Evolutionary conservation across 2,888 invertebrate species (phyloP), one percentile per base, ranked within the genome.

Genomic region (Drosophila anomelani): DNA sequence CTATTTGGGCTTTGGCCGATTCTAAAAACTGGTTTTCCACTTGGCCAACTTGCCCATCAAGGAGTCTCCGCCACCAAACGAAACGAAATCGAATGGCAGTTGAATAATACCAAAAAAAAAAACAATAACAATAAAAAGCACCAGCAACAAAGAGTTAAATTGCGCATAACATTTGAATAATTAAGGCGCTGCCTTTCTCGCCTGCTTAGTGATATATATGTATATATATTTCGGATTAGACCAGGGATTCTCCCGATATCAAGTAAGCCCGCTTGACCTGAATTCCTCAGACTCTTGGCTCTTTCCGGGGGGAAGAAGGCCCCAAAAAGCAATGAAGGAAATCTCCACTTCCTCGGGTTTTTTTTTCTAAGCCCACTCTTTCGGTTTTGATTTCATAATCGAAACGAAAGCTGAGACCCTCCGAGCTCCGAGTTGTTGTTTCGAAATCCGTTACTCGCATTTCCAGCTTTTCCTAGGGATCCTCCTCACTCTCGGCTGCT

Each of bases 11-110:
- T 77, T 74, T 75, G 44, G 66, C 34, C 66, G 32, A 75, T 67
- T 60, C 55, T 61, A 49, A 70, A 78, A 86, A 86, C 86, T 86
- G 86, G 86, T 86, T 86, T 64, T 88, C 46, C 53, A 76, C 68
- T 82, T 79, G 79, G 77, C 66, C 82, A 87, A 77, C 66, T 76
- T 74, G 77, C 79, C 84, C 88, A 84, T 84, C 85, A 88, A 85
- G 85, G 85, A 85, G 81, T 84, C 78, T 53, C 47, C 78, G 55
- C 47, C 74, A 38, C 78, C 67, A 64, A 36, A 46, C 26, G 46
- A 47, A 83, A 74, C 61, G 81, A 83, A 80, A 77, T 81, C 78
- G 82, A 85, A 86, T 87, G 77, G 72, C 69, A 63, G 64, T 75
- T 73, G 66, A 79, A 61, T 75, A 62, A 75, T 47, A 57, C 67